Base-by-base conservation (phyloP, 2,113 vertebrate species). In the Apteryx mantelli region DNA sequence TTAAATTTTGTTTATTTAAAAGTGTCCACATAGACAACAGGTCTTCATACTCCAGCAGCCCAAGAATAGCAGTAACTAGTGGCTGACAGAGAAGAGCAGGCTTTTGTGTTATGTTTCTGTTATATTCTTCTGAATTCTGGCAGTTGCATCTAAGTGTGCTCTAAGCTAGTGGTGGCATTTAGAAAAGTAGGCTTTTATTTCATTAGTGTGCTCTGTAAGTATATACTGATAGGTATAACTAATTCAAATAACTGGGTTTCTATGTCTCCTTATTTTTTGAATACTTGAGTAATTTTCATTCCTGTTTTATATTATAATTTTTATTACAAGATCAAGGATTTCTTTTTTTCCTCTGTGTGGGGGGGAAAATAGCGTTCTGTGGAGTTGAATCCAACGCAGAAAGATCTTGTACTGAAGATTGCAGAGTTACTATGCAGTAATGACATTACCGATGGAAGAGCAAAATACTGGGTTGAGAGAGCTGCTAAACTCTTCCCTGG, bases 391-490 rank as follows among this genome's bases (percentile, higher is more conserved):
- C 99, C 99, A 89, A 98, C 98, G 36, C 99, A 99, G 97, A 99
- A 98, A 94, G 99, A 99, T 93, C 98, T 99, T 86, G 98, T 99
- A 20, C 90, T 99, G 97, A 99, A 99, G 97, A 99, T 99, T 95
- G 99, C 99, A 4, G 99, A 99, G 96, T 97, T 99, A 75, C 98
- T 99, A 58, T 99, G 99, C 96, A 98, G 95, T 97, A 98, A 98
- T 30, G 97, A 98, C 38, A 94, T 98, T 86, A 98, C 94, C 61
- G 99, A 99, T 98, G 99, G 99, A 97, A 99, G 98, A 98, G 98
- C 99, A 84, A 99, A 99, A 93, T 99, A 99, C 13, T 99, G 99
- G 99, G 99, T 99, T 95, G 99, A 99, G 78, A 99, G 98, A 97
- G 99, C 99, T 94, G 98, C 99, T 70, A 99, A 99, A 78, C 97